phyloP scores from a whole-genome alignment of 1,140 invertebrate genomes.

The Choristoneura fumiferana region DNA sequence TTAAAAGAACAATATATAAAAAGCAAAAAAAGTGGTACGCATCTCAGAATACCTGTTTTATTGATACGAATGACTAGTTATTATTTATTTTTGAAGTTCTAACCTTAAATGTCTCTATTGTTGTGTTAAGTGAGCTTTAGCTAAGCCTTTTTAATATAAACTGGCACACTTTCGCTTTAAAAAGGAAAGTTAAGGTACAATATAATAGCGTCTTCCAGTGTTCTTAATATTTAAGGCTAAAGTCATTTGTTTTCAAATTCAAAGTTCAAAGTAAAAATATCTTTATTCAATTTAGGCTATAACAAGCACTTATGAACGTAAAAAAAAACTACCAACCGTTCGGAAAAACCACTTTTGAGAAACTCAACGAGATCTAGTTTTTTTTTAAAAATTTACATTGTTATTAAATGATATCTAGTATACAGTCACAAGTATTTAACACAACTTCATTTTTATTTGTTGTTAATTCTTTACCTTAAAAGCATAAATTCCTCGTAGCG shows the following conservation, averaged over 20 bases:
- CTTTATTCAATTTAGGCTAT: too few species aligned
- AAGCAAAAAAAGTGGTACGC: slow-evolving; percentile 10
- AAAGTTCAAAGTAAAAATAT: too few species aligned
- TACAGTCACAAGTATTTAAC: too few species aligned
- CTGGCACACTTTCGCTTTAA: slow-evolving; percentile 59
- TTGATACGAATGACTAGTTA: slow-evolving; percentile 15
- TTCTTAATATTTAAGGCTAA: slow-evolving; percentile 26
- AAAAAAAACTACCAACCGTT: too few species aligned
- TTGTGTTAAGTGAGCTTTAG: slow-evolving; percentile 41
- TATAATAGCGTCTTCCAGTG: slow-evolving; percentile 28
- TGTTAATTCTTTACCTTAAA: too few species aligned
- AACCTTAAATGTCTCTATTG: slow-evolving; percentile 32
- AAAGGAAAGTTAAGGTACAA: slow-evolving; percentile 46
- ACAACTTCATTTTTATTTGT: too few species aligned
- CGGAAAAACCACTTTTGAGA: too few species aligned
- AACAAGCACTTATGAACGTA: too few species aligned
- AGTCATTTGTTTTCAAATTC: slow-evolving; percentile 2
- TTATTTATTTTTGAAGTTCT: slow-evolving; percentile 12
- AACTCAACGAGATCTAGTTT: too few species aligned
- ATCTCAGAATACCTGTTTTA: slow-evolving; percentile 20
- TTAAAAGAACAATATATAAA: slow-evolving; percentile 31
- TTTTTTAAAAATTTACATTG: too few species aligned
- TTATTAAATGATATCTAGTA: too few species aligned
- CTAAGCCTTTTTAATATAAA: slow-evolving; percentile 46
- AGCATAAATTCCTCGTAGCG: too few species aligned